Percentiles rank a stretch among this genome's conserved stretches.
These are phyloP conservation scores for Pycnomerus fuliginosus DNA, from an alignment of 2,888 invertebrate species.

Conservation along the genomic window DNA sequence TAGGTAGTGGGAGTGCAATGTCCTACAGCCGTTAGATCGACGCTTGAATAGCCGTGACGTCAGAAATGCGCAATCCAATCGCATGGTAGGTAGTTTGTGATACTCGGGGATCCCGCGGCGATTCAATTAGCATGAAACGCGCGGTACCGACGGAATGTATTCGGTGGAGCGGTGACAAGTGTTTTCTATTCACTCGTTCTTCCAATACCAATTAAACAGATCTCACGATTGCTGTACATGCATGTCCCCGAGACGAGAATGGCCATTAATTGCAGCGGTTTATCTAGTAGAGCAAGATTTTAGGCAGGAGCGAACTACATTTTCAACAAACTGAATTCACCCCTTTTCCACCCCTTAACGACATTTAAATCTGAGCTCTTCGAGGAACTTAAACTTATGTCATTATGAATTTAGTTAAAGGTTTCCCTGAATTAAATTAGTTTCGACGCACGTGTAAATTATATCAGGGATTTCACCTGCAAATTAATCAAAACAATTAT, in stretches of 20 bases:
- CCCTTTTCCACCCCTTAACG: too few species aligned
- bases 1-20: conserved; percentile 17
- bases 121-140: conserved; percentile 31
- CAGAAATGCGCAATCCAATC: conserved; percentile 21
- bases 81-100: conserved; percentile 15
- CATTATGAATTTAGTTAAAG: conserved; percentile 27
- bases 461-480: too few species aligned
- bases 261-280: too few species aligned
- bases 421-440: conserved; percentile 23
- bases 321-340: too few species aligned
- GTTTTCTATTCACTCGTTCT: conserved; percentile 28
- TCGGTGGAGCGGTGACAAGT: conserved; percentile 26
- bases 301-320: too few species aligned
- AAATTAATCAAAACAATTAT: too few species aligned
- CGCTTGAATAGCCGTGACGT: conserved; percentile 29
- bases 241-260: not conserved
- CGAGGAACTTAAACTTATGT: conserved; percentile 19
- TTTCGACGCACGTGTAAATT: conserved; percentile 23
- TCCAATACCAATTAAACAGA: conserved; percentile 30
- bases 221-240: conserved; percentile 13
- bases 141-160: conserved; percentile 25
- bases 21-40: conserved; percentile 14
- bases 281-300: too few species aligned
- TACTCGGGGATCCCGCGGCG: conserved; percentile 25
- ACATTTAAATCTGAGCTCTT: too few species aligned